Evolutionary conservation across 2,888 invertebrate genomes (phyloP).

Genomic region (Cataglyphis cursor): DNA sequence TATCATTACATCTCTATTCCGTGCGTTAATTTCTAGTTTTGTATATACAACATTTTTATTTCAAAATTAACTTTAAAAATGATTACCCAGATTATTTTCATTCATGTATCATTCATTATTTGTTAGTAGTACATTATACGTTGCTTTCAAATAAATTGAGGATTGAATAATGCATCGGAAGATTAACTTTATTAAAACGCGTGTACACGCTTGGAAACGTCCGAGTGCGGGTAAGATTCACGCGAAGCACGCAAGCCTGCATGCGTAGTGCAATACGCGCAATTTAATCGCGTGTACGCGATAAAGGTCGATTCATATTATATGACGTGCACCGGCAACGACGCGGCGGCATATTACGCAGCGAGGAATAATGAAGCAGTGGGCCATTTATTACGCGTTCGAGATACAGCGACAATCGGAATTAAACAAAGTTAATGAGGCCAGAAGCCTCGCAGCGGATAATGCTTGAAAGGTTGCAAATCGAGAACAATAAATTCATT

Average conservation of each 20-base stretch:
- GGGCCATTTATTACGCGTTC: conserved; percentile 36
- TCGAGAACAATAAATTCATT: not conserved
- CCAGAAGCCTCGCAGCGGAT: not conserved
- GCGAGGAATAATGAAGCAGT: conserved; percentile 24
- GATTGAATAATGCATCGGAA: conserved; percentile 13
- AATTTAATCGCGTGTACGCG: conserved; percentile 60
- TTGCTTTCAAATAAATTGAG: not conserved
- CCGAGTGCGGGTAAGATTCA: conserved; percentile 28
- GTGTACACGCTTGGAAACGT: not conserved
- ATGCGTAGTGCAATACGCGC: conserved; percentile 64
- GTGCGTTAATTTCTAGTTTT: not conserved
- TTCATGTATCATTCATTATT: conserved; percentile 13
- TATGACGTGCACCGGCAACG: conserved; percentile 31
- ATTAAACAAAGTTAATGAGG: not conserved
- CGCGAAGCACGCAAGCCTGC: conserved; percentile 54
- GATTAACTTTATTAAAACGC: conserved; percentile 34
- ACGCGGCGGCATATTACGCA: conserved; percentile 38
- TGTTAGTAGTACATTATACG: not conserved
- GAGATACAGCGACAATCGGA: conserved; percentile 17
- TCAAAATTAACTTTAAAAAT: not conserved
- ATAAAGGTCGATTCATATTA: conserved; percentile 43
- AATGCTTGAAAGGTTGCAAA: not conserved
- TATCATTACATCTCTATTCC: not conserved
- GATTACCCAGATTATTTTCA: not conserved
- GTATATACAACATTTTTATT: not conserved